Base-by-base conservation (phyloP, 2,797 vertebrate species). In the Aulostomus chinensis region DNA sequence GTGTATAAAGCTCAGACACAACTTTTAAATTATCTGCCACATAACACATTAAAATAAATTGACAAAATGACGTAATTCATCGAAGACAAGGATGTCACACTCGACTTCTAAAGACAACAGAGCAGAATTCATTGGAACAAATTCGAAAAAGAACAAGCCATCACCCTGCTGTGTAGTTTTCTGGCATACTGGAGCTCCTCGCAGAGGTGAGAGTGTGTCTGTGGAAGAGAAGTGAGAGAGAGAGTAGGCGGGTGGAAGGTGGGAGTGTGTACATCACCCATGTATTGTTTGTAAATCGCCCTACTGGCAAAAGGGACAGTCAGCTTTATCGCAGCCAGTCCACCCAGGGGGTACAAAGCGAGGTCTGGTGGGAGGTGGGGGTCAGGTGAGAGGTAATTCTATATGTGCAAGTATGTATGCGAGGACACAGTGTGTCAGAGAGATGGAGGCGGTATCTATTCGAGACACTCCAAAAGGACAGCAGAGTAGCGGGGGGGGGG, bases 281-380 rank as follows among this genome's bases (percentile, higher is more conserved):
- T 86, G 83, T 75, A 87, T 89, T 87, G 87, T 88, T 87, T 85
- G 88, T 85, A 89, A 88, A 90, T 90, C 87, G 76, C 83, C 81
- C 81, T 67, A 80, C 76, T 85, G 86, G 86, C 80, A 75, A 83
- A 83, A 84, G 81, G 84, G 82, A 82, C 83, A 83, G 78, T 85
- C 60, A 28, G 78, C 78, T 87, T 76, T 70, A 67, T 71, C 75
- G 76, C 75, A 72, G 79, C 69, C 78, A 76, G 76, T 84, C 81
- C 78, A 82, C 68, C 76, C 55, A 73, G 55, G 73, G 81, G 76
- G 36, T 11, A 74, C 55, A 82, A 82, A 75, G 78, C 42, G 13
- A 33, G 59, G 68, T 73, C 62, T 32, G 15, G 52, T 42, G 72
- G 66, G 82, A 75, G 67, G 68, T 62, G 71, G 55, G 60, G 43